phyloP scores from a whole-genome alignment of 2,888 invertebrate genomes.

The Macrosiphum euphorbiae region DNA sequence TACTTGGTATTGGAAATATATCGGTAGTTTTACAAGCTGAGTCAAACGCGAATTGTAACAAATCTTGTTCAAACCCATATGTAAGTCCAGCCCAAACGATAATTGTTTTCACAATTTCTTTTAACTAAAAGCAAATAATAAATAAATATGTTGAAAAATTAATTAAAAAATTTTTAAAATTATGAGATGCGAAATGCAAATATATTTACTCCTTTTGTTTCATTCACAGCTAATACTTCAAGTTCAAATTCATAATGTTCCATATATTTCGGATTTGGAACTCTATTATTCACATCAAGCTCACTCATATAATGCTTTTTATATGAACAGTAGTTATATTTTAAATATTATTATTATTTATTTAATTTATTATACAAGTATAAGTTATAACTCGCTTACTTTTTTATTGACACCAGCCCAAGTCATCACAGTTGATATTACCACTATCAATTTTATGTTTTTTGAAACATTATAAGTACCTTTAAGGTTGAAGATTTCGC shows the following conservation, averaged over 20 bases:
- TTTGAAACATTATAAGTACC: neutral
- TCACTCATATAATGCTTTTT: neutral
- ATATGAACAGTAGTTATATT: neutral
- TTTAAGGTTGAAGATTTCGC: neutral
- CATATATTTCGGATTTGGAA: neutral
- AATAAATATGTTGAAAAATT: too few species aligned
- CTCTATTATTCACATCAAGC: neutral
- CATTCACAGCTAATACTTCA: constrained; percentile 37
- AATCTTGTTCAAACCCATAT: constrained; percentile 51
- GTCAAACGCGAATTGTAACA: constrained; percentile 37
- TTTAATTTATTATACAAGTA: neutral
- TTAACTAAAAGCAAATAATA: constrained; percentile 14
- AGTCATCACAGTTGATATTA: constrained; percentile 51
- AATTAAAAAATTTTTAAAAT: neutral
- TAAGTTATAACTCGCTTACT: neutral
- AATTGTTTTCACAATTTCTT: constrained; percentile 14
- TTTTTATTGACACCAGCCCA: constrained; percentile 19
- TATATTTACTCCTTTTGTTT: constrained; percentile 45
- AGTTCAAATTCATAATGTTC: constrained; percentile 51
- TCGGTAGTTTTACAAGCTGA: neutral
- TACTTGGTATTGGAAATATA: constrained; percentile 33
- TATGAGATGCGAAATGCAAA: neutral
- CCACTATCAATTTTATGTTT: constrained; percentile 18
- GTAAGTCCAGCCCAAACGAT: constrained; percentile 47
- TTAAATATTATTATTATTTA: neutral